phyloP scores from a whole-genome alignment of 2,113 vertebrate species.

The Atractosteus spatula region DNA sequence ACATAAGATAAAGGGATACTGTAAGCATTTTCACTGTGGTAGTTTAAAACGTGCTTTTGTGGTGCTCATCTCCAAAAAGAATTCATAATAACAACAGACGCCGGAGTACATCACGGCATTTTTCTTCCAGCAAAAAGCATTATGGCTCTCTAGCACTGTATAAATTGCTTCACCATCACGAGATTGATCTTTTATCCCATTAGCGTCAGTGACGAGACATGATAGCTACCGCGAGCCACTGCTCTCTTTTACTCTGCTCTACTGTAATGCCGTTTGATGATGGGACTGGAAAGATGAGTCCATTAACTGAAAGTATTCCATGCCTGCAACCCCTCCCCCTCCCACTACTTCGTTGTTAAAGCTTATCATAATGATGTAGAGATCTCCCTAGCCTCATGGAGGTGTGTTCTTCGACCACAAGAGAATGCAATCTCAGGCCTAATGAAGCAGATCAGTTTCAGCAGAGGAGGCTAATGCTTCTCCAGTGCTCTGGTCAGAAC shows the following conservation, averaged over 20 bases:
- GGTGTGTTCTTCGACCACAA: constrained; percentile 19
- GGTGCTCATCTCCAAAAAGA: neutral
- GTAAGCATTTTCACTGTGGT: too few species aligned
- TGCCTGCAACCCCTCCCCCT: neutral
- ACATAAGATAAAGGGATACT: too few species aligned
- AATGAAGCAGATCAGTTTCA: constrained; percentile 44
- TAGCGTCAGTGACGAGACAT: constrained; percentile 57
- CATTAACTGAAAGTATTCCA: constrained; percentile 6
- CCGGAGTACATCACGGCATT: neutral
- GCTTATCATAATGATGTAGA: neutral
- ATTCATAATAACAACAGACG: neutral
- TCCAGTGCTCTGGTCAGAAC: constrained; percentile 39
- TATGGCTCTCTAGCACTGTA: constrained; percentile 33
- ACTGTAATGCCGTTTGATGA: constrained; percentile 30
- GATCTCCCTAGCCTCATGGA: constrained; percentile 3
- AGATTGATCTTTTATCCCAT: constrained; percentile 61
- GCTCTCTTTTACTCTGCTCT: constrained; percentile 28
- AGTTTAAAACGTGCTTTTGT: constrained; percentile 6
- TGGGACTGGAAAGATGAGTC: constrained; percentile 28
- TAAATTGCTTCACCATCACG: constrained; percentile 39
- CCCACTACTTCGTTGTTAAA: neutral
- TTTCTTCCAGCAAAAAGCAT: constrained; percentile 21
- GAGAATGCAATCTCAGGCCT: constrained; percentile 45
- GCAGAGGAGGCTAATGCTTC: constrained; percentile 44
- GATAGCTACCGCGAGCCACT: constrained; percentile 39